Conservation (phyloP, 2,888 invertebrate genomes). For the Drosophila fulvimacula region DNA sequence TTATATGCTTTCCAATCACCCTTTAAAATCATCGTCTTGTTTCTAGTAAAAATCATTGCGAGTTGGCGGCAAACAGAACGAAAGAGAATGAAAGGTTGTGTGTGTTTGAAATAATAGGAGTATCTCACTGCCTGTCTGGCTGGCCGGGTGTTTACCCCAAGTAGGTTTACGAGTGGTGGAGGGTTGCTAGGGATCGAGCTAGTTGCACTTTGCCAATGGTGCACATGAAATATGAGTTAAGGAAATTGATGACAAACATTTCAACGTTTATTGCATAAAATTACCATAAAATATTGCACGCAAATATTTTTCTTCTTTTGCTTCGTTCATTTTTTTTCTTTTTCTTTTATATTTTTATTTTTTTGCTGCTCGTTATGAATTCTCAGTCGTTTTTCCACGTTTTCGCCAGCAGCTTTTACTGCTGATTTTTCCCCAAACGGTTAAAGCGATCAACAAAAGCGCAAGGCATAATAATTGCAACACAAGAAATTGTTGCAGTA, state of each 20-base stretch:
- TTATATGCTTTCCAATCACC: no score
- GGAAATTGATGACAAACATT: constrained; percentile 80
- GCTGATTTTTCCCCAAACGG: constrained; percentile 17
- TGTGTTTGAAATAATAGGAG: constrained; percentile 59
- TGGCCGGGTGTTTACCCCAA: not conserved
- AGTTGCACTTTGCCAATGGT: constrained; percentile 40
- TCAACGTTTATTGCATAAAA: constrained; percentile 80
- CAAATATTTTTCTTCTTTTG: constrained; percentile 52
- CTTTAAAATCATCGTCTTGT: constrained; percentile 30
- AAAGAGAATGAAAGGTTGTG: constrained; percentile 16
- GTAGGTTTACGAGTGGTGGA: not conserved
- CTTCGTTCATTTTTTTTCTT: not conserved
- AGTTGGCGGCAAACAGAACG: constrained; percentile 20
- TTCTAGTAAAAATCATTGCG: constrained; percentile 40
- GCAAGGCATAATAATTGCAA: constrained; percentile 52
- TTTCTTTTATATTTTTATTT: not conserved
- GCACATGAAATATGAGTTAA: constrained; percentile 79
- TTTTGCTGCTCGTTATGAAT: constrained; percentile 48
- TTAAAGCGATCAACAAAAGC: constrained; percentile 46
- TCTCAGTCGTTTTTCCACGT: constrained; percentile 16
- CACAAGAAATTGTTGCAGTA: constrained; percentile 12
- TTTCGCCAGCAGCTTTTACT: constrained; percentile 23
- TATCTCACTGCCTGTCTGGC: not conserved
- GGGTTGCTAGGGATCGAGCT: not conserved
- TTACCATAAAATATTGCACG: constrained; percentile 76